Percentiles rank a stretch among this genome's conserved stretches.
Evolutionary conservation across 2,113 vertebrate genomes (phyloP).

Genomic region (Cromileptes altivelis): DNA sequence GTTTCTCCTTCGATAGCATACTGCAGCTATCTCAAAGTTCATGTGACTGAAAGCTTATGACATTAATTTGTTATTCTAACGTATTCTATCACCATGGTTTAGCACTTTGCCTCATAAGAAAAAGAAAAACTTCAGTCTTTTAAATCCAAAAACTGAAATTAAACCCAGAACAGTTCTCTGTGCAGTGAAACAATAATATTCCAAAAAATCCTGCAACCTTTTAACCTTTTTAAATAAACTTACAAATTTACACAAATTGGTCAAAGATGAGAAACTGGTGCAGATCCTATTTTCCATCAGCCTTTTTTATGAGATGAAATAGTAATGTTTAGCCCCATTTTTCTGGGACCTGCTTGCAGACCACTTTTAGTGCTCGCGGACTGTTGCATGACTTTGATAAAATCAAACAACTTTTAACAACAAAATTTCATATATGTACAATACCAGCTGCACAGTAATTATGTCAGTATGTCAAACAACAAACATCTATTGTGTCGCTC

Average conservation of each 20-base stretch:
- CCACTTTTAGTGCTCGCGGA: background rate
- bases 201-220: background rate
- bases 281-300: background rate
- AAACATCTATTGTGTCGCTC: background rate
- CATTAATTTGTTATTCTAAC: background rate
- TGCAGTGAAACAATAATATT: background rate
- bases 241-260: background rate
- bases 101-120: background rate
- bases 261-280: background rate
- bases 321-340: background rate
- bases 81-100: background rate
- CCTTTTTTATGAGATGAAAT: background rate
- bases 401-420: background rate
- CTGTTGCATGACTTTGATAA: background rate
- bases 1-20: constrained; percentile 16
- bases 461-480: background rate
- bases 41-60: background rate
- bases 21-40: constrained; percentile 6
- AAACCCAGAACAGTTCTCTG: background rate
- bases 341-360: background rate
- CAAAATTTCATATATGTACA: background rate
- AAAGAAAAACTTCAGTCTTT: background rate
- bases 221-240: background rate
- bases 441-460: background rate
- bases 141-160: background rate